Evolutionary conservation across 2,113 vertebrate genomes (phyloP).

Genomic region (Microtus ochrogaster): DNA sequence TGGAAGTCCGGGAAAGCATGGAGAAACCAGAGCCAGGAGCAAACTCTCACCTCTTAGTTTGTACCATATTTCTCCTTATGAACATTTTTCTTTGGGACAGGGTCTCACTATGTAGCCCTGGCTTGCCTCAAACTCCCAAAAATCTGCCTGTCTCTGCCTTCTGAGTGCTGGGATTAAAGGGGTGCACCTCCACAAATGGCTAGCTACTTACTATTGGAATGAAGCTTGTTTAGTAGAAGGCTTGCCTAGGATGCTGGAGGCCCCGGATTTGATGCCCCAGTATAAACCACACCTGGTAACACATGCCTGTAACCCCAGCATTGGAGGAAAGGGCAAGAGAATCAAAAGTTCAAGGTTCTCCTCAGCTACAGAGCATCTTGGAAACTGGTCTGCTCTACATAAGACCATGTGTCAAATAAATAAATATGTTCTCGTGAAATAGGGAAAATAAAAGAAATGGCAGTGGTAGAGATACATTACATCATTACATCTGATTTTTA

Average conservation of each 20-base stretch:
- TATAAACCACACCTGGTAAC: no score
- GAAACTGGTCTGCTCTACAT: neutral
- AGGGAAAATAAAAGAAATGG: neutral
- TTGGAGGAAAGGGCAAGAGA: no score
- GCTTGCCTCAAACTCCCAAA: neutral
- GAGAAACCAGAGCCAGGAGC: no score
- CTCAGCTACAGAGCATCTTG: neutral
- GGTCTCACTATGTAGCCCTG: neutral
- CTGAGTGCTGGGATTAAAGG: neutral
- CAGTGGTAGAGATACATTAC: constrained; percentile 42
- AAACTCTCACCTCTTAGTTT: neutral
- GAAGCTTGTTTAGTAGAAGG: neutral
- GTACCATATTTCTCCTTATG: neutral
- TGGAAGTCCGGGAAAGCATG: neutral
- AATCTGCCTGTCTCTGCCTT: neutral
- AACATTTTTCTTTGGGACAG: neutral
- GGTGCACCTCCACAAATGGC: no score
- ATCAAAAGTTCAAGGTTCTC: neutral
- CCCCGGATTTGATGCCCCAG: no score
- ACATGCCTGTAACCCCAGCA: neutral
- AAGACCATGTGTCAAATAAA: neutral
- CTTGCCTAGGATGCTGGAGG: neutral
- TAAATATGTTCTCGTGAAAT: neutral
- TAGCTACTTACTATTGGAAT: no score
- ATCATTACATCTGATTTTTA: constrained; percentile 46